Evolutionary conservation across 2,797 vertebrate species (phyloP).

Genomic region (Ceyx erithaca): DNA sequence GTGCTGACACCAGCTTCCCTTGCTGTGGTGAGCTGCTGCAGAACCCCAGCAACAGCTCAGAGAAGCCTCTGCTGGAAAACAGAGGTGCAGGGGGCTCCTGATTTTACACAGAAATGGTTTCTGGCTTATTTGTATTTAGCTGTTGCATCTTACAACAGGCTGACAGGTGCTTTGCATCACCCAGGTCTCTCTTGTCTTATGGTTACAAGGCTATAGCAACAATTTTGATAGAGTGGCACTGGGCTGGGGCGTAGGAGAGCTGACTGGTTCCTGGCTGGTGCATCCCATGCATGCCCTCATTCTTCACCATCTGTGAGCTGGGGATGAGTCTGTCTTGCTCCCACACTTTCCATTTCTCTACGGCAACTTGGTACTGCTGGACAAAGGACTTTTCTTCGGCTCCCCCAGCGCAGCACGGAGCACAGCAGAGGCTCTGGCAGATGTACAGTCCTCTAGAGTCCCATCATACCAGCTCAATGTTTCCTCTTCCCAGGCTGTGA

Average conservation of each 20-base stretch:
- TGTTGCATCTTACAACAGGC: background rate
- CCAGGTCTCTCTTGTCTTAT: background rate
- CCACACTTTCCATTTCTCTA: background rate
- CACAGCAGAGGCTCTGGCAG: background rate
- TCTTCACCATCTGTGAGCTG: background rate
- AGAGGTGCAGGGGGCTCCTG: background rate
- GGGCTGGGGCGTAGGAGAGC: background rate
- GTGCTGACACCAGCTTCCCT: background rate
- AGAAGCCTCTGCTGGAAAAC: background rate
- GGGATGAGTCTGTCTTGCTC: conserved; percentile 7
- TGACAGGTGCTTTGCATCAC: background rate
- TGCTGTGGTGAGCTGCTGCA: background rate
- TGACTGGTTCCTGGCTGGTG: background rate
- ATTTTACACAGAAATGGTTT: background rate
- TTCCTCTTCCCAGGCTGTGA: background rate
- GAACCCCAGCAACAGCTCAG: background rate
- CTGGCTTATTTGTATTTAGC: background rate
- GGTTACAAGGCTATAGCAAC: accelerated
- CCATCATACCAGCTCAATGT: background rate
- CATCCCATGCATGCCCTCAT: background rate
- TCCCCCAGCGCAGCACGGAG: background rate
- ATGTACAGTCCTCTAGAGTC: accelerated
- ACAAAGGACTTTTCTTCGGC: background rate
- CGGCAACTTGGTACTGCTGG: background rate
- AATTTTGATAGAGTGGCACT: accelerated